Conservation (phyloP, 92 coral and sea anemone species). For the Galaxea fascicularis region DNA sequence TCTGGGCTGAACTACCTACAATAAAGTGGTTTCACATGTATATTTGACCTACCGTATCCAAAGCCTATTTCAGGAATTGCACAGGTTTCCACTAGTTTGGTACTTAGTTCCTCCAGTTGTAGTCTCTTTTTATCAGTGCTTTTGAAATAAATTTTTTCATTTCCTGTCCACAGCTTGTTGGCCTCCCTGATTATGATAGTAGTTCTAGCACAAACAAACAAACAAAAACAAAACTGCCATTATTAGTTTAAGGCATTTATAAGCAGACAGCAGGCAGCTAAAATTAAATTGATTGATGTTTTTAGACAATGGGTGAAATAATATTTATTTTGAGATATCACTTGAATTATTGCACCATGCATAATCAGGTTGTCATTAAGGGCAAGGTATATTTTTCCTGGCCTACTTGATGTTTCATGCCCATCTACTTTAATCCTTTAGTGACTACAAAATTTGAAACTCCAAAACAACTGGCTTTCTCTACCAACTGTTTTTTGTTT, state of each 20-base stretch:
- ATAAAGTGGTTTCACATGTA: not conserved
- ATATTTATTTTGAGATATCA: slow-evolving; percentile 15
- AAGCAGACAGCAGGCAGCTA: not conserved
- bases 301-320: not conserved
- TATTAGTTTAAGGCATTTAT: not conserved
- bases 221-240: not conserved
- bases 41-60: slow-evolving; percentile 30
- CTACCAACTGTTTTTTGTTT: not conserved
- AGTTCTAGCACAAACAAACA: slow-evolving; percentile 18
- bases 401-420: slow-evolving; percentile 1
- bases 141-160: slow-evolving; percentile 16
- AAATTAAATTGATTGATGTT: not conserved
- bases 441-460: slow-evolving; percentile 5
- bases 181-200: slow-evolving; percentile 24
- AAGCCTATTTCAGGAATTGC: slow-evolving; percentile 44
- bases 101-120: slow-evolving; percentile 29
- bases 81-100: slow-evolving; percentile 16
- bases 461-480: slow-evolving; percentile 10
- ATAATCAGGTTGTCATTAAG: slow-evolving; percentile 5
- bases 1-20: not conserved
- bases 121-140: slow-evolving; percentile 12
- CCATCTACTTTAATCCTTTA: too few relatives aligned
- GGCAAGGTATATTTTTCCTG: slow-evolving; percentile 5
- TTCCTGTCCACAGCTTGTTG: slow-evolving; percentile 15
- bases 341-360: slow-evolving; percentile 6